phyloP scores from a whole-genome alignment of 2,113 vertebrate species.

The Tor tambroides region DNA sequence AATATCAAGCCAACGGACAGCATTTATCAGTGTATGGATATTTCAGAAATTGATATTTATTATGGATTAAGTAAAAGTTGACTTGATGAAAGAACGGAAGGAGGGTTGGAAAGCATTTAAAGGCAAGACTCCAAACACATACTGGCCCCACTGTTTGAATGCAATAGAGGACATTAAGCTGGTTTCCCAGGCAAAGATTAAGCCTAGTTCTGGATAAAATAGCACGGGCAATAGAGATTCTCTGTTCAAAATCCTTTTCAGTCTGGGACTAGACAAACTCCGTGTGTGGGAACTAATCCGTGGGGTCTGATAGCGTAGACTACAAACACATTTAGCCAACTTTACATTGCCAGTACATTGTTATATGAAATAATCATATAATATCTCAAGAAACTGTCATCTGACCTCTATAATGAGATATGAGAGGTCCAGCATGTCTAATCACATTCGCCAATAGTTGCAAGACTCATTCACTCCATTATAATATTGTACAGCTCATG shows the following conservation, averaged over 20 bases:
- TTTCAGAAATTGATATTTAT: conserved; percentile 23
- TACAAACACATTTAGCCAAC: not conserved
- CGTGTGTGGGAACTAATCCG: conserved; percentile 30
- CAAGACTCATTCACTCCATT: not conserved
- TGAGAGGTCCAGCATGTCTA: not conserved
- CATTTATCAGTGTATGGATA: conserved; percentile 18
- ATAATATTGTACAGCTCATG: not conserved
- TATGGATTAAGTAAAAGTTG: not conserved
- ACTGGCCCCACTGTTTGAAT: conserved; percentile 28
- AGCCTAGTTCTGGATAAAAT: conserved; percentile 33
- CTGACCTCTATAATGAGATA: not conserved
- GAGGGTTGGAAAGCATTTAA: conserved; percentile 8
- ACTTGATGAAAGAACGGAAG: not conserved
- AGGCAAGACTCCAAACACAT: conserved; percentile 2
- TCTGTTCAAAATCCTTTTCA: not conserved
- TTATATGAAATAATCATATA: not conserved
- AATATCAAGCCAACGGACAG: not conserved
- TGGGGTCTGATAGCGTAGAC: not conserved
- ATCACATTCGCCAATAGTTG: not conserved
- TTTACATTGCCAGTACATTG: not conserved
- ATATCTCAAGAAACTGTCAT: not conserved
- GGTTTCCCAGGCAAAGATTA: conserved; percentile 34
- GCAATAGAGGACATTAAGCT: conserved; percentile 29
- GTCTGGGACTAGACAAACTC: not conserved
- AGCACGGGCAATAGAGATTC: conserved; percentile 11